Evolutionary conservation across 2,113 vertebrate genomes (phyloP).

Genomic region (Pantherophis guttatus): DNA sequence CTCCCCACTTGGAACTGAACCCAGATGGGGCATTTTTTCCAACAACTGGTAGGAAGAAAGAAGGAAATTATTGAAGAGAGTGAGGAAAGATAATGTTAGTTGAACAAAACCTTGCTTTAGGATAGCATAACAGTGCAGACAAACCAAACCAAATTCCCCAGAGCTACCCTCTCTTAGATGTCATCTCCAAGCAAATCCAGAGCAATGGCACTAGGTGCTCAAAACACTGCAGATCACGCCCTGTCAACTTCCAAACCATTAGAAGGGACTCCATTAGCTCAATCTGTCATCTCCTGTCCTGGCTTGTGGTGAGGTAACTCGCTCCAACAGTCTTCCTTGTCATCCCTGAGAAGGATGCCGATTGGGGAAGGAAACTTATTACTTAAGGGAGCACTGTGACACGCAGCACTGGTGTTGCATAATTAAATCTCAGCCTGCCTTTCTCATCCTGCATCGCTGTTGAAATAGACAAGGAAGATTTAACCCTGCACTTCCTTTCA

Average conservation of each 20-base stretch:
- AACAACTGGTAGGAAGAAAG: background rate
- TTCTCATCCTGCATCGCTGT: background rate
- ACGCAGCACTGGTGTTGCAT: background rate
- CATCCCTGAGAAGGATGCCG: background rate
- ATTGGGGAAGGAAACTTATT: slow-evolving; percentile 4
- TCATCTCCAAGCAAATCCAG: slow-evolving; percentile 8
- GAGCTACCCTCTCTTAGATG: slow-evolving; percentile 22
- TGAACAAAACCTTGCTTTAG: background rate
- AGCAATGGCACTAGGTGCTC: background rate
- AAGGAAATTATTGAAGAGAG: background rate
- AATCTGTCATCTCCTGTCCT: background rate
- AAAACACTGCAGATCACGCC: background rate
- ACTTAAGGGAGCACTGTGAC: background rate
- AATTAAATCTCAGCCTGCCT: background rate
- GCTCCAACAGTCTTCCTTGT: background rate
- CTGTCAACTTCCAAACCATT: background rate
- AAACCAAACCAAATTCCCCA: background rate
- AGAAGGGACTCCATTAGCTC: background rate
- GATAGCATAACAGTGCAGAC: background rate
- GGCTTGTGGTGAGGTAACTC: background rate
- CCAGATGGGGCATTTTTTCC: too few species aligned
- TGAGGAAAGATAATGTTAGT: background rate
- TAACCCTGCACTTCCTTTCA: rapidly evolving
- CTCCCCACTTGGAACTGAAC: too few species aligned
- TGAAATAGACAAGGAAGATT: background rate